Evolutionary conservation across 2,113 vertebrate genomes (phyloP).

Genomic region (Nothobranchius kuhntae): DNA sequence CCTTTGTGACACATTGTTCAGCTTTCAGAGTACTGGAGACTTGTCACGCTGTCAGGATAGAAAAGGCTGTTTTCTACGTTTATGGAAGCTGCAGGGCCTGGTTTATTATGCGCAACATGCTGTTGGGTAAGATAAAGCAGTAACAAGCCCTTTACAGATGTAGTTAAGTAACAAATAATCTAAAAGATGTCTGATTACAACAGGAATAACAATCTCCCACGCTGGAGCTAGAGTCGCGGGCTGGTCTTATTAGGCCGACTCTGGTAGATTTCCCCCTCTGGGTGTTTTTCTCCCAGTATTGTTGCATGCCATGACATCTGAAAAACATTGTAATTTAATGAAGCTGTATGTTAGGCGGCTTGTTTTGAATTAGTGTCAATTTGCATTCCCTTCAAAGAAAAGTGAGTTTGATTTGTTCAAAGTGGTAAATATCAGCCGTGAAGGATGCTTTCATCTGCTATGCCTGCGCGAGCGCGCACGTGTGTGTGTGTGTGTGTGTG

Average conservation of each 20-base stretch:
- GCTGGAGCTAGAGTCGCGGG: not conserved
- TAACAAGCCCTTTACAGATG: no score
- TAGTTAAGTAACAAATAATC: not conserved
- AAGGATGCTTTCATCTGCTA: conserved; percentile 60
- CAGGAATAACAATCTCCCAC: not conserved
- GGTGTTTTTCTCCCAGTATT: conserved; percentile 53
- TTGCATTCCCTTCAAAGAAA: conserved; percentile 42
- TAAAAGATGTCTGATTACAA: not conserved
- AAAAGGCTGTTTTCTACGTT: not conserved
- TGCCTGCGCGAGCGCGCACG: conserved; percentile 14
- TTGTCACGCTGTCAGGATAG: not conserved
- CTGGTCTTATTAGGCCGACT: conserved; percentile 55
- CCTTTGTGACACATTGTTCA: not conserved
- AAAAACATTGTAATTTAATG: conserved; percentile 58
- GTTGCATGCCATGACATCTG: conserved; percentile 26
- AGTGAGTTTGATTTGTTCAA: conserved; percentile 42
- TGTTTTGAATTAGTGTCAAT: conserved; percentile 45
- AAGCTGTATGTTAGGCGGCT: conserved; percentile 32
- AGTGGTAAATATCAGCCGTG: conserved; percentile 37
- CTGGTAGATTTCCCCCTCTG: conserved; percentile 44
- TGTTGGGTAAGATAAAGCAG: no score
- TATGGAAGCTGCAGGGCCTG: no score
- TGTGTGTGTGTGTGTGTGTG: not conserved
- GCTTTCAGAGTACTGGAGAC: not conserved
- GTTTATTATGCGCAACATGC: no score